A percentile compares a stretch with the other conserved stretches of the same genome.
Conservation (phyloP, 2,113 vertebrate genomes). For the Corythornis cristatus region DNA sequence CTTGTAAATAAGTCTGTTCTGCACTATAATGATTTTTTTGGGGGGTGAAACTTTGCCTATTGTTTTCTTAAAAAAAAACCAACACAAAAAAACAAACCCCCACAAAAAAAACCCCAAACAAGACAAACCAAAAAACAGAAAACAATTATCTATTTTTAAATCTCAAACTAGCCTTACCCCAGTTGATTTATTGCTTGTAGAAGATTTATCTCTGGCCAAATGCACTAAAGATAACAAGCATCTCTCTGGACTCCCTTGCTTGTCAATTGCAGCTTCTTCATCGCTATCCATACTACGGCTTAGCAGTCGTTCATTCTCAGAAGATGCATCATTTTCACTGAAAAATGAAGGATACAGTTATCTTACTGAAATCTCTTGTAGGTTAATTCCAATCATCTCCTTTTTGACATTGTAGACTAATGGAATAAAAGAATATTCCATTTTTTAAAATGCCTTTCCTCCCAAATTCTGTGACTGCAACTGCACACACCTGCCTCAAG, state of each 20-base stretch:
- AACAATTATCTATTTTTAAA: background rate
- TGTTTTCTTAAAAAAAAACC: background rate
- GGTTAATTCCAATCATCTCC: background rate
- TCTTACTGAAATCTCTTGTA: background rate
- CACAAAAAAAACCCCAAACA: background rate
- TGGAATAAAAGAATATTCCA: background rate
- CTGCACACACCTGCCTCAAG: background rate
- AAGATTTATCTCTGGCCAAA: slow-evolving; percentile 85
- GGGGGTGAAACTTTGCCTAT: background rate
- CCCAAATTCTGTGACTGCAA: background rate
- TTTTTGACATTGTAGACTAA: background rate
- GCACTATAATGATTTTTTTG: background rate
- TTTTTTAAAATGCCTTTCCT: background rate
- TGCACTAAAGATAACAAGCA: slow-evolving; percentile 93
- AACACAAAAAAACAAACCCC: background rate
- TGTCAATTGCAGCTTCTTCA: slow-evolving; percentile 91
- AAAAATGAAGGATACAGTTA: background rate
- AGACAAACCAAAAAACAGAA: background rate
- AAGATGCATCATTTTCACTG: slow-evolving; percentile 97
- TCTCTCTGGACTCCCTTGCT: slow-evolving; percentile 88
- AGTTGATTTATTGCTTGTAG: slow-evolving; percentile 84
- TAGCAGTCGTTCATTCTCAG: slow-evolving; percentile 95
- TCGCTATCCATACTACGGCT: slow-evolving; percentile 97
- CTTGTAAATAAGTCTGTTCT: background rate
- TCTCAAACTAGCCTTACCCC: slow-evolving; percentile 80